A percentile compares a stretch with the other conserved stretches of the same genome.
These are phyloP conservation scores for Idaea aversata DNA, from an alignment of 2,888 invertebrate species.

Conservation along the genomic window DNA sequence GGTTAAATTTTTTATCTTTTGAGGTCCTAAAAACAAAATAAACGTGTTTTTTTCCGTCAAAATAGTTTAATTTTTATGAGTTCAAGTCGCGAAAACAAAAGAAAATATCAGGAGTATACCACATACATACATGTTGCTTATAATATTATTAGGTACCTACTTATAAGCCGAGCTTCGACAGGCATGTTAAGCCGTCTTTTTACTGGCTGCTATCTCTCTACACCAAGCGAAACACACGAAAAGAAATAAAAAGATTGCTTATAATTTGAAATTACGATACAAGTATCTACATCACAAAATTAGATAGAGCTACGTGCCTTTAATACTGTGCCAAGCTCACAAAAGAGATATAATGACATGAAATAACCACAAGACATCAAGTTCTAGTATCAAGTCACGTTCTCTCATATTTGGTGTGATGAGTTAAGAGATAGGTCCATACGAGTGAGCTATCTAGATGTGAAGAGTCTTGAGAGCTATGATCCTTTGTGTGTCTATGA, in stretches of 20 bases:
- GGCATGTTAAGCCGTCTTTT: neutral
- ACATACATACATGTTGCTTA: neutral
- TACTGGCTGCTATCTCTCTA: neutral
- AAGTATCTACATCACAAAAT: neutral
- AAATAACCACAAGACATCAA: neutral
- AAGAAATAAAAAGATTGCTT: neutral
- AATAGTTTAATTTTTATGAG: no score
- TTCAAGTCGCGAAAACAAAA: no score
- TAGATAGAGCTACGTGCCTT: neutral
- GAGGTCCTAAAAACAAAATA: no score
- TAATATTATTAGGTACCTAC: neutral
- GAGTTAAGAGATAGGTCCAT: conserved; percentile 15
- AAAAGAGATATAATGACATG: neutral
- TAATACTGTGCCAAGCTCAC: neutral
- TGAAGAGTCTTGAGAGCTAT: conserved; percentile 22
- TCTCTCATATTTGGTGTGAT: neutral
- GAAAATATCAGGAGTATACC: no score
- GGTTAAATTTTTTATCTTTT: no score
- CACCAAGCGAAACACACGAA: neutral
- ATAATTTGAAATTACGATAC: neutral
- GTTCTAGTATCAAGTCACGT: neutral
- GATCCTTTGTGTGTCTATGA: conserved; percentile 26
- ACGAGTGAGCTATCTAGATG: conserved; percentile 39
- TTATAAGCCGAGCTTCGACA: neutral
- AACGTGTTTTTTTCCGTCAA: no score